Conservation (phyloP, 2,888 invertebrate genomes). For the Bellardia bayeri region DNA sequence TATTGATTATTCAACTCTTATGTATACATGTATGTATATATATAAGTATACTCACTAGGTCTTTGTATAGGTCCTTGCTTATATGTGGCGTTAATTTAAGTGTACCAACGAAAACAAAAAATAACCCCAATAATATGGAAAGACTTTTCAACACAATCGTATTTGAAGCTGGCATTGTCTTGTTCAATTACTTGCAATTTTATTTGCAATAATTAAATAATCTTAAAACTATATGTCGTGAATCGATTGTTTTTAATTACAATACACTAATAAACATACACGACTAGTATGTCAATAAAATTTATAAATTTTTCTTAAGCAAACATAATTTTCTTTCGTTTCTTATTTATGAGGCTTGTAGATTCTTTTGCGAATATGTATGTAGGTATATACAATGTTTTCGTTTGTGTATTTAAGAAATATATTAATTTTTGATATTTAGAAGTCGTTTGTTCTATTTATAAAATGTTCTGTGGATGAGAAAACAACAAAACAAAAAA, state of each 20-base stretch:
- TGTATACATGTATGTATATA: conserved; percentile 3
- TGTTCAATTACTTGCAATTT: conserved; percentile 55
- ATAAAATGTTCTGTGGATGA: conserved; percentile 67
- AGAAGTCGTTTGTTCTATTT: conserved; percentile 73
- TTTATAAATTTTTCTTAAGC: conserved; percentile 36
- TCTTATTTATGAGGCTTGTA: conserved; percentile 1
- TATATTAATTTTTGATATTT: conserved; percentile 64
- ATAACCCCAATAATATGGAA: conserved; percentile 95
- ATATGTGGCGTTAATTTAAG: conserved; percentile 96
- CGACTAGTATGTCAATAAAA: background rate
- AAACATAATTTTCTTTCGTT: conserved; percentile 33
- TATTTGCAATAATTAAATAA: conserved; percentile 41
- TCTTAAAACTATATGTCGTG: conserved; percentile 28
- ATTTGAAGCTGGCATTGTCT: conserved; percentile 83
- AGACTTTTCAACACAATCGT: conserved; percentile 95
- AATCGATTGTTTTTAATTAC: background rate
- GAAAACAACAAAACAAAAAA: conserved; percentile 8
- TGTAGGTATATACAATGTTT: conserved; percentile 26
- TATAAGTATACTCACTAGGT: conserved; percentile 90
- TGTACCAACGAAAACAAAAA: conserved; percentile 97
- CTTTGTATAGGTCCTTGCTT: conserved; percentile 97
- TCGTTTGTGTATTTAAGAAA: background rate
- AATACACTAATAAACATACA: conserved; percentile 10
- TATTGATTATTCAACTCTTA: conserved; percentile 32
- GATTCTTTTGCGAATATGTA: conserved; percentile 2